Evolutionary conservation across 2,888 invertebrate genomes (phyloP), one percentile per base, ranked within the genome.

Genomic region (Drosophila ustulata): DNA sequence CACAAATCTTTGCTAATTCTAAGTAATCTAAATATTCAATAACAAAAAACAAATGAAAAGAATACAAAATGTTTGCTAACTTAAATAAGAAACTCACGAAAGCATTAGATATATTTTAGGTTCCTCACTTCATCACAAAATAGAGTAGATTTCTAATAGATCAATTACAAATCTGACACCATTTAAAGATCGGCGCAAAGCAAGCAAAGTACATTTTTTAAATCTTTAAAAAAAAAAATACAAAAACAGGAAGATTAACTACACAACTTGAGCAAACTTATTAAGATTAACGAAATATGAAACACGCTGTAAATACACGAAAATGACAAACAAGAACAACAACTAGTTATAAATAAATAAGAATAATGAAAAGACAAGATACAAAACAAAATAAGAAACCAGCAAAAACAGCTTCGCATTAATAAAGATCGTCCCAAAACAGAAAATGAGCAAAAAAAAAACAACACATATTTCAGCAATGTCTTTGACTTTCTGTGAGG

Each of bases 361-460:
- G 45, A 59, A 63, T 32, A 66, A 41, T 32, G 61, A 68, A 64
- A 62, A 57, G 53, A 52, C 46, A 61, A 80, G 46, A 56, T 49
- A 53, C 62, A 73, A 62, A 82, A 56, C 57, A 71, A 49, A 69
- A 71, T 50, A 58, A 50, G 58, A 67, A 70, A 71, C 64, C 58
- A 62, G 57, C 72, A 71, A 63, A 47, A 76, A 66, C 49, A 80
- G 88, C 78, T 85, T 85, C 69, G 85, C 85, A 82, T 78, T 80
- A 80, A 80, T 81, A 80, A 85, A 78, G 62, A 83, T 83, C 74
- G 75, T 82, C 88, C 78, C 80, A 87, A 74, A 74, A 61, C 58
- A 63, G 51, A 73, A 79, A 73, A 69, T 64, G 32, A 81, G 63
- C 13, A 73, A 66, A 47, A 59, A 64, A 41, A 41, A 37, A 13